phyloP scores from a whole-genome alignment of 2,797 vertebrate genomes.

The Scleropages formosus region DNA sequence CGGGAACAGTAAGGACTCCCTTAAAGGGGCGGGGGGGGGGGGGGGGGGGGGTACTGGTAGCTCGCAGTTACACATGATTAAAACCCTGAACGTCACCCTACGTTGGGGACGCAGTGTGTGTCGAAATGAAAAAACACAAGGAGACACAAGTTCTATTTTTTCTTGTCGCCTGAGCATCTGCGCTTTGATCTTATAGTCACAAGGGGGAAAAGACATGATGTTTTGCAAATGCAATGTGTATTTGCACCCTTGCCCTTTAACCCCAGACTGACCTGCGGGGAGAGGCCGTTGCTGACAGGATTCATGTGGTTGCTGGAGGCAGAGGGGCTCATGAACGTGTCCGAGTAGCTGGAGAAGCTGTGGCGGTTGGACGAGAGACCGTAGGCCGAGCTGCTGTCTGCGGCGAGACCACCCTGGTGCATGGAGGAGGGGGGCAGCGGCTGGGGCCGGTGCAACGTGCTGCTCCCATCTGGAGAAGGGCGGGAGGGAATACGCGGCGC shows the following conservation, averaged over 20 bases:
- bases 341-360: slow-evolving; percentile 89
- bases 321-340: slow-evolving; percentile 87
- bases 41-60: background rate
- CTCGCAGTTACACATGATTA: slow-evolving; percentile 18
- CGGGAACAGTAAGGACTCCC: background rate
- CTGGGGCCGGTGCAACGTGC: slow-evolving; percentile 89
- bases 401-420: slow-evolving; percentile 84
- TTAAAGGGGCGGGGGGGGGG: background rate
- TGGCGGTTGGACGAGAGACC: slow-evolving; percentile 82
- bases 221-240: background rate
- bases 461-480: slow-evolving; percentile 71
- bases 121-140: background rate
- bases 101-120: background rate
- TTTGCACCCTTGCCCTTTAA: background rate
- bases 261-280: slow-evolving; percentile 79
- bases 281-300: slow-evolving; percentile 87
- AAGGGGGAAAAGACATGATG: background rate
- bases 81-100: slow-evolving; percentile 25
- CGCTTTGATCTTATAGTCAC: background rate
- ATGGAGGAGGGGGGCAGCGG: slow-evolving; percentile 90
- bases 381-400: slow-evolving; percentile 75
- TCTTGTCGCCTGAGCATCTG: background rate
- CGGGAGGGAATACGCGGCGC: too few relatives aligned
- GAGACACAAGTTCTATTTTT: background rate
- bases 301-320: slow-evolving; percentile 89